Conservation (phyloP, 2,113 vertebrate species). For the Castor canadensis region DNA sequence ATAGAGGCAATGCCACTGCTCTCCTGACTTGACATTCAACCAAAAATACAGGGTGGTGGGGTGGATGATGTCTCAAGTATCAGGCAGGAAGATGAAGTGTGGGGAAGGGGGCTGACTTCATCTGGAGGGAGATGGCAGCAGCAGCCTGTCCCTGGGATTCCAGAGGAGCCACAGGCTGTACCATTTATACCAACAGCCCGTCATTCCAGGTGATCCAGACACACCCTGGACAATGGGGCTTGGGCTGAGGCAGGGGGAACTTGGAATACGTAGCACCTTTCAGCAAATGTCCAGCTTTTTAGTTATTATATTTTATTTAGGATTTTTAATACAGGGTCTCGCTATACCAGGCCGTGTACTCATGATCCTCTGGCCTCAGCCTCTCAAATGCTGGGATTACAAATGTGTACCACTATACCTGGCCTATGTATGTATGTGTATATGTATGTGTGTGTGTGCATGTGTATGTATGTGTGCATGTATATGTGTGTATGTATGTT, state of each 20-base stretch:
- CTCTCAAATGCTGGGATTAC: too few relatives aligned
- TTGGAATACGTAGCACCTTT: background rate
- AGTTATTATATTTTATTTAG: background rate
- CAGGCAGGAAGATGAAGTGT: too few relatives aligned
- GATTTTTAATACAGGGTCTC: background rate
- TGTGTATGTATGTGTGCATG: too few relatives aligned
- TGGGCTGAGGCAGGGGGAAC: background rate
- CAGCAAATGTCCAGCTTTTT: background rate
- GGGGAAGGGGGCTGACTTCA: background rate
- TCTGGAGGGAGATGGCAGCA: background rate
- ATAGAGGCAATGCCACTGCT: background rate
- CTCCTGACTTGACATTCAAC: background rate
- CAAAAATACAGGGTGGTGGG: background rate
- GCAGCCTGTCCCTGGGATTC: background rate
- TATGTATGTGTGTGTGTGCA: too few relatives aligned
- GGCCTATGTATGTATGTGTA: too few relatives aligned
- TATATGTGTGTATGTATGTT: too few relatives aligned
- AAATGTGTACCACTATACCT: too few relatives aligned
- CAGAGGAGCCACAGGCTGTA: too few relatives aligned
- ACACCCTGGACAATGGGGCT: background rate
- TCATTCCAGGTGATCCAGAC: too few relatives aligned
- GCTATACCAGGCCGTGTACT: too few relatives aligned
- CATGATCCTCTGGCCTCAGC: too few relatives aligned
- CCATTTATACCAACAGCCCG: fast-evolving
- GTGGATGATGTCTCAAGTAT: background rate